Base-by-base conservation (phyloP, 2,888 invertebrate species). In the Cephus runcator region DNA sequence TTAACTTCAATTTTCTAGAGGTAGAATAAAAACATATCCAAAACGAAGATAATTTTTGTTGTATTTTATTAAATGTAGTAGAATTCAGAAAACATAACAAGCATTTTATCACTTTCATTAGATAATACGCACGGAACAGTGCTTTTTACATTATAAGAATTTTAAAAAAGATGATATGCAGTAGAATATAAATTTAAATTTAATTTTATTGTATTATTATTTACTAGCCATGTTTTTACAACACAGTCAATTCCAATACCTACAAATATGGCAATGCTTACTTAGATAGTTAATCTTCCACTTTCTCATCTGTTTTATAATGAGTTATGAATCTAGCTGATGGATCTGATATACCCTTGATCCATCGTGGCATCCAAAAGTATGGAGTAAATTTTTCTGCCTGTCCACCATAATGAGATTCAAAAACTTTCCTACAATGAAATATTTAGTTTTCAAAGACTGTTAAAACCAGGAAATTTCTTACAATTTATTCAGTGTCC, bases 351-450 rank as follows among this genome's bases (percentile, higher is more conserved):
- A 95, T 94, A 82, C 94, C 93, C 75, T 90, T 88, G 0, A 94
- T 94, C 96, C 96, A 96, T 86, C 94, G 93, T 0, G 96, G 96
- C 96, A 96, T 96, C 96, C 96, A 96, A 86, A 93, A 96, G 86
- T 95, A 95, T 0, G 96, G 96, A 73, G 94, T 93, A 79, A 96
- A 94, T 85, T 92, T 92, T 77, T 94, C 88, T 1, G 92, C 93
- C 84, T 94, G 93, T 1, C 93, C 93, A 1, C 93, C 92, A 85
- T 93, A 96, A 73, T 93, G 92, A 83, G 94, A 94, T 88, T 96
- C 96, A 89, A 96, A 96, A 34, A 94, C 90, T 87, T 94, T 93
- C 77, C 95, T 93, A 83, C 36, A 88, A 86, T 79, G 75, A 81
- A 80, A 40, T 77, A 74, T 74, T 69, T 11, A 56, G 69, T 71